Evolutionary conservation across 2,797 vertebrate genomes (phyloP), one percentile per base, ranked within the genome.

Genomic region (Silurus aristotelis): DNA sequence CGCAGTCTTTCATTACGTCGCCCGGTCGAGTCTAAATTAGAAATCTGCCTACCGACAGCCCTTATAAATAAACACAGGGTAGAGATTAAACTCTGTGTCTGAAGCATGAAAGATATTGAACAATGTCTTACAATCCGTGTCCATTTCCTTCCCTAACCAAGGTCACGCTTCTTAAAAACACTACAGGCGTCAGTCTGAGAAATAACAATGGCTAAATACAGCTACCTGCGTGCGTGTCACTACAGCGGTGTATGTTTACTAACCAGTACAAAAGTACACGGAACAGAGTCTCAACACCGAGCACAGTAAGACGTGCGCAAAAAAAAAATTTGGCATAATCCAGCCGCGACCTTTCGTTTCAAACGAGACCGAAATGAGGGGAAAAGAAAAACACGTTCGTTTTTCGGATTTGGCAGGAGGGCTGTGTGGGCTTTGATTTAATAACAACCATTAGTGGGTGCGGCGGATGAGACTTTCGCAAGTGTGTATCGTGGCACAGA

Each of bases 221-320:
- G 15, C n/a, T 22, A 72, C 1, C 46, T 72, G 46, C 22, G 6
- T 52, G 12, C 70, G 25, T 17, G 3, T 3, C 55, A 56, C 5
- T n/a, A 55, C 2, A 52, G 46, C 46, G 31, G 72, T 10, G 15
- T 22, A 55, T 6, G 25, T 60, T 77, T 31, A 58, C 55, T 20
- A 9, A 6, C 31, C 25, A 60, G 55, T 58, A 77, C 5, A 48
- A 20, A 20, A 38, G 38, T 38, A 20, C 38, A 71, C 9, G 2
- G 67, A 70, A 38, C 25, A 38, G 38, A 43, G 19, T 10, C 14
- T 38, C 13, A 64, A 60, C 82, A 84, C 5, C 10, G 73, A 84
- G 84, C 52, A n/a, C 48, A 27, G 64, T 22, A 52, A 52, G 70
- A 71, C 83, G 82, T 58, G 43, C 63, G 20, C 75, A 68, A 61